Evolutionary conservation across 2,797 vertebrate genomes (phyloP), one percentile per base, ranked within the genome.

Genomic region (Ficedula albicollis): DNA sequence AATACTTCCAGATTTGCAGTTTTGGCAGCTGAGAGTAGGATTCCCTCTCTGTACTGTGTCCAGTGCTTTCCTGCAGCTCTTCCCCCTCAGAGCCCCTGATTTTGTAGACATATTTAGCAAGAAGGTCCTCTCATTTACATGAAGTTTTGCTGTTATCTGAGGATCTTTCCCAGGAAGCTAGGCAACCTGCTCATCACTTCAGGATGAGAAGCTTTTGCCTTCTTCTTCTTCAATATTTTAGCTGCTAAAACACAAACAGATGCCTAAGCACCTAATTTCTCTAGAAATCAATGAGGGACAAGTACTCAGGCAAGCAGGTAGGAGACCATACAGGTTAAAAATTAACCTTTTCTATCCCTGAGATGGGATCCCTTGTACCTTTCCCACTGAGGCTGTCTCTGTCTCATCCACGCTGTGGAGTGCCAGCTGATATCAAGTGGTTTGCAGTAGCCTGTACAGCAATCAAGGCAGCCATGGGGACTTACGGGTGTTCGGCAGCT

Each of bases 11-110:
- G 95, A 95, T 95, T 95, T 91, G 54, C 64, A 87, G 0, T 80
- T 95, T 92, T 97, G 89, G 95, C 96, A 96, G 81, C 56, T 78
- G 64, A 29, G 52, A 87, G 75, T 75, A 95, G 95, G 95, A 96
- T 97, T 96, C 95, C 95, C 95, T 96, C 82, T 87, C 85, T 92
- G 76, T 94, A 90, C 72, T 87, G 26, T 43, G 19, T 94, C 89
- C 92, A 89, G 84, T 92, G 36, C 78, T 91, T 87, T 80, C 82
- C 87, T 89, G 86, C 54, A 83, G 51, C n/a, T 93, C 66, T 88
- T 62, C 87, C 87, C 84, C 27, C 58, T 96, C 26, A 78, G 95
- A 94, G 90, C 93, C 89, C 93, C 79, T 89, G 26, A 83, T 58
- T 87, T 58, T 85, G 56, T 46, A 83, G 84, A 70, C 41, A 68